Conservation (phyloP, 2,888 invertebrate genomes). For the Drepanosiphum platanoidis region DNA sequence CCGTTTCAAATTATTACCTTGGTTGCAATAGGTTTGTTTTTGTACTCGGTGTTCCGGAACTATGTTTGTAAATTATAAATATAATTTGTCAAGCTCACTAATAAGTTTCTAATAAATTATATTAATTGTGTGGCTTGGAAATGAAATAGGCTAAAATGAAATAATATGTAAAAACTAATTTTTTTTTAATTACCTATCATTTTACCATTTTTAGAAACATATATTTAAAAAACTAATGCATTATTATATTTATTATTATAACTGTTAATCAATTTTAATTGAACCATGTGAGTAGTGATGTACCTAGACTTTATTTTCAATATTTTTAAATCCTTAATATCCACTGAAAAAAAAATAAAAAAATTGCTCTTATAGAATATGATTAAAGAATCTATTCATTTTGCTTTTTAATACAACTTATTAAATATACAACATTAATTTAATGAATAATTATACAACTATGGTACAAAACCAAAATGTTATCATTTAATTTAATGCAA, state of each 20-base stretch:
- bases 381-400: no score
- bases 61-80: conserved; percentile 35
- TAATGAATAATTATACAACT: not conserved
- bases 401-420: no score
- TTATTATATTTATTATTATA: not conserved
- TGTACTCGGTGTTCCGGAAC: conserved; percentile 30
- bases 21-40: conserved; percentile 9
- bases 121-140: conserved; percentile 18
- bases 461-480: not conserved
- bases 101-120: conserved; percentile 13
- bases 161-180: not conserved
- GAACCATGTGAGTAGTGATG: no score
- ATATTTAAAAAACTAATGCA: not conserved
- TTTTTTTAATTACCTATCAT: not conserved
- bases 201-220: not conserved
- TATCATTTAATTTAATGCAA: no score
- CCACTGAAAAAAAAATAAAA: not conserved
- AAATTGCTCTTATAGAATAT: no score
- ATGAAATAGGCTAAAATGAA: conserved; percentile 15
- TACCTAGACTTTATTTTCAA: not conserved
- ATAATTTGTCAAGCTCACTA: conserved; percentile 8
- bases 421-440: no score
- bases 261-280: not conserved
- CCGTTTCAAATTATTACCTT: conserved; percentile 28
- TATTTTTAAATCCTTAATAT: not conserved